Evolutionary conservation across 2,888 invertebrate species (phyloP), one percentile per base, ranked within the genome.

Genomic region (Eupithecia inturbata): DNA sequence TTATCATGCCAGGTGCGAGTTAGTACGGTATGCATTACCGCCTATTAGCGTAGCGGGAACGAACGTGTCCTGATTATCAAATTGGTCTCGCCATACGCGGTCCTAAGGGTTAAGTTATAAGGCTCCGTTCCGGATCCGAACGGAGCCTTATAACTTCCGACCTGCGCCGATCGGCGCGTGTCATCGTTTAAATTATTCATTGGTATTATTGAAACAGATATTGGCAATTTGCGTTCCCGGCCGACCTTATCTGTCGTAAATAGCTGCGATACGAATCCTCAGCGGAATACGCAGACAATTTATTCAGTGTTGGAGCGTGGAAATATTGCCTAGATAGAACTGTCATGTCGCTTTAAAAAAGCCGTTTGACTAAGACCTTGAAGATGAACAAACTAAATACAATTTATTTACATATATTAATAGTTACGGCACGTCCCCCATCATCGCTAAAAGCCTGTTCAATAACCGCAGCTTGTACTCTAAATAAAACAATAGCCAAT

Each of bases 11-110:
- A 83, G 86, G 84, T 87, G 87, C 81, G 81, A 81, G 83, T 80
- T 81, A 79, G 71, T 57, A 66, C 31, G 28, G 77, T 80, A 84
- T 87, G 91, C 88, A 90, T 92, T 92, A 92, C 84, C 77, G 85
- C 77, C 89, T 89, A 91, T 92, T 91, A 92, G 87, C 84, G 84
- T 85, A 84, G 84, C 83, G 81, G 83, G 85, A 87, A 83, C 88
- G 85, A 79, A 89, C 92, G 91, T 91, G 93, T 82, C 78, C 81
- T 78, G 92, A 84, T 85, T 91, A 80, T 78, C 76, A 84, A 92
- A 84, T 76, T 71, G 66, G 71, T 68, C 71, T 70, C 70, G 33
- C 70, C 88, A 85, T 85, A 83, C 81, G 72, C 73, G 80, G 82
- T 81, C 81, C 85, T 85, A 82, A 83, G 84, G 87, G 84, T 39